Base-by-base conservation (phyloP, 2,888 invertebrate species). In the Heliconius hortense region DNA sequence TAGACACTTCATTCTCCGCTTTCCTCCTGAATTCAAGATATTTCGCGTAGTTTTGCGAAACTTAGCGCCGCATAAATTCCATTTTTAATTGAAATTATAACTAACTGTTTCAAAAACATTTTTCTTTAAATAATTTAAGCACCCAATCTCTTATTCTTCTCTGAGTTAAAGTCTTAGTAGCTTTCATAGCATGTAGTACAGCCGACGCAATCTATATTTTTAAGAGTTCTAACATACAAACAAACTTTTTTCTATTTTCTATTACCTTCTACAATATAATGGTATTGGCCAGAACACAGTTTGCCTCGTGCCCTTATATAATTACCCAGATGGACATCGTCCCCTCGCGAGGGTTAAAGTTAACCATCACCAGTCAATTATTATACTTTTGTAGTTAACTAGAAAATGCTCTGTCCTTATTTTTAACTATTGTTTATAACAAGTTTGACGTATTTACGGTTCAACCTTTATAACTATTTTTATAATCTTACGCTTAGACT, bases 241-340 rank as follows among this genome's bases (percentile, higher is more conserved):
- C 53, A 8, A 7, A 8, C 2, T 53, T 60, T 60, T 26, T 60
- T 28, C 28, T 28, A 18, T 62, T 8, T 62, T 7, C 28, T 15
- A 18, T 62, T 28, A 24, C 15, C 5, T 2, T 15, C 39, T 66
- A 64, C 28, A 35, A n/a, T 24, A 56, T 31, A 69, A 69, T 35
- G 35, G 24, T 69, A 69, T 56, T 35, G 69, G 21, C 31, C 31
- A 31, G 56, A 56, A 31, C 69, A 56, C 24, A 31, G 56, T 69
- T 28, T 43, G 11, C 26, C 53, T 64, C 77, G 72, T 43, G 68
- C 76, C 82, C 85, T 86, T 84, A 82, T 78, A 82, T 86, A 88
- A 89, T 89, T 89, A 89, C 85, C 86, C 84, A 86, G 87, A 89
- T 87, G 88, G 86, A 85, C 84, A 35, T 5, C 43, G 71, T 53